Percentiles rank a stretch among this genome's conserved stretches.
These are phyloP conservation scores for Myzus persicae DNA, from an alignment of 1,140 invertebrate species.

Conservation along the genomic window DNA sequence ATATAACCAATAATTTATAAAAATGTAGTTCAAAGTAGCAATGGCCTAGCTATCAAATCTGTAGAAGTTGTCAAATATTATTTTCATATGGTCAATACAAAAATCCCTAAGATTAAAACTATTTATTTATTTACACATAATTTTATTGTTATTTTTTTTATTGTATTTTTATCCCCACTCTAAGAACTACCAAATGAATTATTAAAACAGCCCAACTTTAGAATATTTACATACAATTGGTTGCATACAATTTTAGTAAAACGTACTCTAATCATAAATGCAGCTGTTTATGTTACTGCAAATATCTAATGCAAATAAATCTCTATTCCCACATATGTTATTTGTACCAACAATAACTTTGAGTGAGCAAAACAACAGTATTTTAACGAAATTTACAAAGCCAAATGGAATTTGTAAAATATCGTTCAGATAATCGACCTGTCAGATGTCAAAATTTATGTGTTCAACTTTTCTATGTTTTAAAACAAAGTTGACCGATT, in stretches of 20 bases:
- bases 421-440: neutral
- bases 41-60: no score
- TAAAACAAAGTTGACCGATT: neutral
- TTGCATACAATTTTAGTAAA: neutral
- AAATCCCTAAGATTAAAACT: no score
- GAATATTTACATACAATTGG: neutral
- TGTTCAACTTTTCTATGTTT: neutral
- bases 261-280: neutral
- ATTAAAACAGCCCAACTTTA: neutral
- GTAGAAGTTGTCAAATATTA: no score
- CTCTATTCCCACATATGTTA: neutral
- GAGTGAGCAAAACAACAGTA: neutral
- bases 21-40: no score
- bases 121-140: no score
- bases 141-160: no score
- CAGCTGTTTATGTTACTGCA: neutral
- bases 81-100: no score
- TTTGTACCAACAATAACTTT: neutral
- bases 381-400: neutral
- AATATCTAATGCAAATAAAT: neutral
- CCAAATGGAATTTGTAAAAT: neutral
- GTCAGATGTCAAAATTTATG: neutral
- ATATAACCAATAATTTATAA: no score
- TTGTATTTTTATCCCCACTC: no score
- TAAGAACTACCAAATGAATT: neutral